phyloP scores from a whole-genome alignment of 2,888 invertebrate species.

The Mechanitis mazaeus region DNA sequence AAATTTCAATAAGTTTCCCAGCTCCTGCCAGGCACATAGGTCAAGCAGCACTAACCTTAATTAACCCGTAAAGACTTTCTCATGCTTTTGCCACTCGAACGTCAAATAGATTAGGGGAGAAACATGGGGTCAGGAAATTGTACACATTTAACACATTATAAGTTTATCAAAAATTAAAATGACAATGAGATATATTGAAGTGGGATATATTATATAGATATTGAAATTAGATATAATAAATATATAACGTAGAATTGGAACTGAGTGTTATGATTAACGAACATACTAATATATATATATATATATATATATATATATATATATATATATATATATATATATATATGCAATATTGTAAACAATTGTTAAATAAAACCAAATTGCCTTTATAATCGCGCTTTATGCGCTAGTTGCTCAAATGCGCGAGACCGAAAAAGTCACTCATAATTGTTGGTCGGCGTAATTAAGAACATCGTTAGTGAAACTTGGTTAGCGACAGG shows the following conservation, averaged over 20 bases:
- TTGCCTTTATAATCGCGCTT: too few species aligned
- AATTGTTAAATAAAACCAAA: too few species aligned
- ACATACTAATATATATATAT: too few species aligned
- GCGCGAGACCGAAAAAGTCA: constrained; percentile 7
- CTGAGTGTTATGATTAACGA: too few species aligned
- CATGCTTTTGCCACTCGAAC: constrained; percentile 55
- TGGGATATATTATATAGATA: too few species aligned
- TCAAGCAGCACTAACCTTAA: constrained; percentile 67
- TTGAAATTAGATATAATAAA: too few species aligned
- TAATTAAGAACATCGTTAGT: constrained; percentile 19
- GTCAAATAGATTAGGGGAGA: constrained; percentile 18
- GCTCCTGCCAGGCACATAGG: constrained; percentile 61
- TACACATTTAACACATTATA: constrained; percentile 38
- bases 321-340: too few species aligned
- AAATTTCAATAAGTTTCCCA: constrained; percentile 47
- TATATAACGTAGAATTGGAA: too few species aligned
- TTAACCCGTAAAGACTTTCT: constrained; percentile 60
- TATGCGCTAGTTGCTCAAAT: background rate
- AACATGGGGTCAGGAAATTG: constrained; percentile 12
- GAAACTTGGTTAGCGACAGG: constrained; percentile 5
- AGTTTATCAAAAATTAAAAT: constrained; percentile 30
- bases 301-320: too few species aligned
- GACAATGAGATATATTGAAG: too few species aligned
- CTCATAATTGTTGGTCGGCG: constrained; percentile 16
- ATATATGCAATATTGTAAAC: too few species aligned